Percentiles rank a stretch among this genome's conserved stretches.
Conservation (phyloP, 2,113 vertebrate species). For the Pao palembangensis region DNA sequence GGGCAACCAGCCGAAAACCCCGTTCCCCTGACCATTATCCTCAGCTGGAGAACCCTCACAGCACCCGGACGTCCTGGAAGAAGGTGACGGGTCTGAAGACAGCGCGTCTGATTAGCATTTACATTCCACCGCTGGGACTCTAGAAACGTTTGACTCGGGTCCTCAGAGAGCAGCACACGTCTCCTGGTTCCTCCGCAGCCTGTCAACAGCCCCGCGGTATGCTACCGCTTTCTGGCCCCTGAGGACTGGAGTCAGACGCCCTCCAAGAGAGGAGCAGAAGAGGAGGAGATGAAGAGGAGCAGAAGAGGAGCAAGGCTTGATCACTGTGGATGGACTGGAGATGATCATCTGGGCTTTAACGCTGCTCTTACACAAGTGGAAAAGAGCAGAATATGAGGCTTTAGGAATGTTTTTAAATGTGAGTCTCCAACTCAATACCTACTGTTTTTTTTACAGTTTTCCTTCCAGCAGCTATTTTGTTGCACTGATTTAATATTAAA, state of each 20-base stretch:
- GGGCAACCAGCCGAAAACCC: no score
- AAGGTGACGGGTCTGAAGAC: not conserved
- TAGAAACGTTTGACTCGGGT: constrained; percentile 14
- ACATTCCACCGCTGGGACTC: constrained; percentile 5
- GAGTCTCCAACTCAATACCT: no score
- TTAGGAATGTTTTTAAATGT: no score
- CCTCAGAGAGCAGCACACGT: constrained; percentile 8
- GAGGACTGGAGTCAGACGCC: constrained; percentile 18
- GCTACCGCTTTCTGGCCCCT: constrained; percentile 9
- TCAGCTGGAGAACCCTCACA: not conserved
- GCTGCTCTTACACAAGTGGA: no score
- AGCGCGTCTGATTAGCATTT: not conserved
- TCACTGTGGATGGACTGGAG: not conserved
- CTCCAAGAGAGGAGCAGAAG: not conserved
- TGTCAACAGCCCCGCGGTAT: constrained; percentile 14
- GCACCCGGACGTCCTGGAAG: constrained; percentile 15
- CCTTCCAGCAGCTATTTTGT: no score
- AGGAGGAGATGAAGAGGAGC: no score
- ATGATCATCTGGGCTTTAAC: not conserved
- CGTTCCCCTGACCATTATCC: no score
- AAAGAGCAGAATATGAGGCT: no score
- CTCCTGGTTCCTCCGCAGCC: constrained; percentile 4
- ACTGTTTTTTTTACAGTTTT: no score
- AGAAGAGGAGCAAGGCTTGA: constrained; percentile 57
- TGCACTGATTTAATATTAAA: no score